Base-by-base conservation (phyloP, 2,888 invertebrate genomes). In the Hesperia comma region DNA sequence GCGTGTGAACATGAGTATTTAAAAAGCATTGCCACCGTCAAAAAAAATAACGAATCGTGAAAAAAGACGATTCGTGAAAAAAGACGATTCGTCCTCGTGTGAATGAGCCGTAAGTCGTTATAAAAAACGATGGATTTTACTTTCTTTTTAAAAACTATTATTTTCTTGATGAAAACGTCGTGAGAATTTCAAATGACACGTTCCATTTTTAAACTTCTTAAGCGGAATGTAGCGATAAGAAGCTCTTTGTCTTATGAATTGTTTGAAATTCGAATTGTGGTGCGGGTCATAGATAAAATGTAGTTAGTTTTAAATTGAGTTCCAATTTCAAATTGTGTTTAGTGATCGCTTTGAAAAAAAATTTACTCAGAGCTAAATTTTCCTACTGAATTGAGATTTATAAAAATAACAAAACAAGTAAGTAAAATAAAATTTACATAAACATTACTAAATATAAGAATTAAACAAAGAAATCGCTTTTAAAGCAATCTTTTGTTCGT, bases 201-300 rank as follows among this genome's bases (percentile, higher is more conserved):
- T 74, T 70, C 71, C 71, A 72, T 75, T 75, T 72, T 73, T 68
- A 70, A 69, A 74, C 71, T 71, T 74, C 75, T 74, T 73, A 71
- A 70, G 72, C 62, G 61, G 56, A 64, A 68, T 70, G 62, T 70
- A 64, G 69, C 71, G 71, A 74, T 71, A 72, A 73, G 68, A 68
- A 49, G 46, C 69, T 63, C 67, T 70, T 73, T 72, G 70, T 73
- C 70, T 70, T 54, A 68, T 67, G 63, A 67, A 67, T 41, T 61
- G 56, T 69, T 70, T 53, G 61, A 69, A 71, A 72, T 74, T 74
- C 69, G 70, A 73, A 71, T 70, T 69, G 60, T 61, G 21, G 67
- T 66, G 61, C 60, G 63, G 57, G 57, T 64, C 58, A 61, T 64
- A 60, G 62, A 61, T 37, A 54, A 61, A 56, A 41, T 32, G 6